phyloP scores from a whole-genome alignment of 2,113 vertebrate genomes.

The Pachycephala philippinensis region DNA sequence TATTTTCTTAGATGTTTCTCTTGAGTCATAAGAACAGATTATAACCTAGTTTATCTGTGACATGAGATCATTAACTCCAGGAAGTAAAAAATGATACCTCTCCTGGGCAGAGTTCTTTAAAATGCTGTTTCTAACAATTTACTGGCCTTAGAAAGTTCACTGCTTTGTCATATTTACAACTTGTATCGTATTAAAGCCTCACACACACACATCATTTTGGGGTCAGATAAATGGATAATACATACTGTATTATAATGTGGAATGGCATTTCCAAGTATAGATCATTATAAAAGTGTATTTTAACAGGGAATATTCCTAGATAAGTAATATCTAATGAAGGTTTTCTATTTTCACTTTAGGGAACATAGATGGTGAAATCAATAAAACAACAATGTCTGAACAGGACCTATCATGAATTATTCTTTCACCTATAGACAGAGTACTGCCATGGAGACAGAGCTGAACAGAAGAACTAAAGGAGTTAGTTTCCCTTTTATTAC shows the following conservation, averaged over 20 bases:
- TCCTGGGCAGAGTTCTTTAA: not conserved
- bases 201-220: not conserved
- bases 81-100: conserved; percentile 21
- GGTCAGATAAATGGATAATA: not conserved
- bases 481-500: not conserved
- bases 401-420: not conserved
- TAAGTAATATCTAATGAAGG: not conserved
- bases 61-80: conserved; percentile 30
- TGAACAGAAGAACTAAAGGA: not conserved
- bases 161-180: not conserved
- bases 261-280: not conserved
- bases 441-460: not conserved
- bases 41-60: conserved; percentile 39
- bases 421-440: not conserved
- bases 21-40: conserved; percentile 35
- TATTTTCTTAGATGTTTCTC: conserved; percentile 35
- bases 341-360: not conserved
- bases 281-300: not conserved
- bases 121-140: conserved; percentile 14
- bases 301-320: not conserved
- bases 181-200: not conserved
- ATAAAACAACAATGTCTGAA: not conserved
- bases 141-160: not conserved
- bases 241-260: not conserved
- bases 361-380: not conserved